Evolutionary conservation across 2,113 vertebrate genomes (phyloP).

Genomic region (Arothron firmamentum): DNA sequence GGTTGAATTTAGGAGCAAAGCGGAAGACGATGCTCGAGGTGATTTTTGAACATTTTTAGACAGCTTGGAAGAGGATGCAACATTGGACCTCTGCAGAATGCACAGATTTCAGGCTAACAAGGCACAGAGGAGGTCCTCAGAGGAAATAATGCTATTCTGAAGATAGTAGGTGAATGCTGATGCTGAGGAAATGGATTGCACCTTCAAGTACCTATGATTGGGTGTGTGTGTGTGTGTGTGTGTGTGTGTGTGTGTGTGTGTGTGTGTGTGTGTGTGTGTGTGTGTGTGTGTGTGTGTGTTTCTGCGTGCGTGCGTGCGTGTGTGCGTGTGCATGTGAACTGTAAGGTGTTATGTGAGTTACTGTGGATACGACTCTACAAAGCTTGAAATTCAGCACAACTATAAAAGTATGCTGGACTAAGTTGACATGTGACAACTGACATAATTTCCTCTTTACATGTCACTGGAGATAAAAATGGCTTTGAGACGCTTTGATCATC

Average conservation of each 20-base stretch:
- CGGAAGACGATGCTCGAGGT: constrained; percentile 59
- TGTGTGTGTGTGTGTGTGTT: constrained; percentile 25
- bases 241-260: constrained; percentile 20
- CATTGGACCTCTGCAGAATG: constrained; percentile 63
- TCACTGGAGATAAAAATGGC: constrained; percentile 20
- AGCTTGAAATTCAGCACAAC: no score
- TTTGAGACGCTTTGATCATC: constrained; percentile 21
- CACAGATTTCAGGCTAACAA: constrained; percentile 57
- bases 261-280: constrained; percentile 27
- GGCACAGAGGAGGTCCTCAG: constrained; percentile 37
- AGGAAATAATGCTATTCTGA: constrained; percentile 44
- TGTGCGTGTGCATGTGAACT: no score
- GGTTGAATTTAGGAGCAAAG: constrained; percentile 52
- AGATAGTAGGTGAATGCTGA: constrained; percentile 59
- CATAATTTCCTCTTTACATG: constrained; percentile 22
- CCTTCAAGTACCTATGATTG: constrained; percentile 39
- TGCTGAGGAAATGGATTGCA: constrained; percentile 51
- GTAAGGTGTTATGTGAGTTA: no score
- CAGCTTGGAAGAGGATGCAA: constrained; percentile 53
- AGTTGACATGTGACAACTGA: constrained; percentile 25
- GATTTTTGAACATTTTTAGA: constrained; percentile 56
- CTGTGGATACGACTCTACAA: no score
- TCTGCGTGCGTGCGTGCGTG: constrained; percentile 14
- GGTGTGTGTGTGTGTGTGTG: constrained; percentile 19
- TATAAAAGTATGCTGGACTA: no score